Evolutionary conservation across 92 coral and sea anemone genomes (phyloP).

Genomic region (Siderastrea siderea): DNA sequence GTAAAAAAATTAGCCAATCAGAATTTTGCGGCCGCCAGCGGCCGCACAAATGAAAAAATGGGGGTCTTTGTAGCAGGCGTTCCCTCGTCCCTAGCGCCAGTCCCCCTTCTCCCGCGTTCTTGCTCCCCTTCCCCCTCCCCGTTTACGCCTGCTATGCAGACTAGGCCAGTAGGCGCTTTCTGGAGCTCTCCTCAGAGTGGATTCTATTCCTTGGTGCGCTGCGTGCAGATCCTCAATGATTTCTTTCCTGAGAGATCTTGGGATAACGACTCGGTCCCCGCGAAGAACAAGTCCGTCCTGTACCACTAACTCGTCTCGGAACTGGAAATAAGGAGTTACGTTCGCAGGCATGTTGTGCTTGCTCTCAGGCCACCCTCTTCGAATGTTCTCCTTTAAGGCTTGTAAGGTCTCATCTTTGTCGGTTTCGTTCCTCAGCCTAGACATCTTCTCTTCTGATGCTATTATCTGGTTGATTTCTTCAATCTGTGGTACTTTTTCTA

Average conservation of each 20-base stretch:
- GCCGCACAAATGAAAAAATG: no score
- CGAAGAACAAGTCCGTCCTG: constrained; percentile 26
- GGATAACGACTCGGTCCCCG: constrained; percentile 36
- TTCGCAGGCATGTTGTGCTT: constrained; percentile 11
- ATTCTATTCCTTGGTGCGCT: constrained; percentile 52
- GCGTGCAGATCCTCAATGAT: constrained; percentile 24
- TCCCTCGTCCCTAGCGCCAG: no score
- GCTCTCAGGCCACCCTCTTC: constrained; percentile 36
- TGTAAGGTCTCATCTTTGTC: constrained; percentile 46
- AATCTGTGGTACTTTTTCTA: constrained; percentile 3
- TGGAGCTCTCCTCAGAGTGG: constrained; percentile 27
- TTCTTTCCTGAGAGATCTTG: constrained; percentile 28
- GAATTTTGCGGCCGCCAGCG: no score
- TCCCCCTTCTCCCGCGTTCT: no score
- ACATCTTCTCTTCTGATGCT: constrained; percentile 5
- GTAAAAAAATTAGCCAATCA: no score
- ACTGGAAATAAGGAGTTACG: constrained; percentile 24
- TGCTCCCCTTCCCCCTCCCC: no score
- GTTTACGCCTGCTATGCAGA: no score
- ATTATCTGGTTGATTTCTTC: constrained; percentile 37
- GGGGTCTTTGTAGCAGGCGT: no score
- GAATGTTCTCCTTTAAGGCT: not conserved
- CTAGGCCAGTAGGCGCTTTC: constrained; percentile 2
- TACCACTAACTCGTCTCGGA: constrained; percentile 30
- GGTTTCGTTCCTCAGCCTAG: not conserved